Evolutionary conservation across 2,113 vertebrate species (phyloP).

Genomic region (Cottus gobio): DNA sequence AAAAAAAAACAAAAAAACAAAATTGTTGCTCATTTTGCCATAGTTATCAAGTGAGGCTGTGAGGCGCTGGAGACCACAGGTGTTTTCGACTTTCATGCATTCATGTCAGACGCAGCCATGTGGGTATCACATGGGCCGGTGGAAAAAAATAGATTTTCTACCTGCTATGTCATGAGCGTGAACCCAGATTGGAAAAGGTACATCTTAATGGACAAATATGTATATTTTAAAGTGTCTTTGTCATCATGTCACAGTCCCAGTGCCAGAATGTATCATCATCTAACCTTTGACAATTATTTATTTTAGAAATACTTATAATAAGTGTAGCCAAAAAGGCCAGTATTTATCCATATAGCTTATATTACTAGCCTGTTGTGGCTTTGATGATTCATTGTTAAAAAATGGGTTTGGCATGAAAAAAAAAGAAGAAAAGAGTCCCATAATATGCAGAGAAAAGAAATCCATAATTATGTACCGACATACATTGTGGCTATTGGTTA

Average conservation of each 20-base stretch:
- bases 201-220: constrained; percentile 33
- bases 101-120: constrained; percentile 25
- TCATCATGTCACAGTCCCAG: constrained; percentile 35
- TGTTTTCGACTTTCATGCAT: constrained; percentile 38
- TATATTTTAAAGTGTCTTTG: constrained; percentile 24
- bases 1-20: background rate
- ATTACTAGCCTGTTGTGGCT: constrained; percentile 7
- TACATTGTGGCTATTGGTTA: constrained; percentile 23
- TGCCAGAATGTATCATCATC: constrained; percentile 35
- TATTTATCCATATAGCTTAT: background rate
- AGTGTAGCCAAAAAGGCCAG: background rate
- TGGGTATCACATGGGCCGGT: constrained; percentile 25
- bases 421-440: background rate
- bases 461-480: background rate
- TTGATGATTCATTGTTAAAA: constrained; percentile 11
- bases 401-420: constrained; percentile 3
- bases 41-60: background rate
- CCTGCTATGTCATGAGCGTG: constrained; percentile 8
- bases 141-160: constrained; percentile 13
- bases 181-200: constrained; percentile 30
- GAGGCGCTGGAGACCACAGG: constrained; percentile 25
- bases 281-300: too few species aligned
- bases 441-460: background rate
- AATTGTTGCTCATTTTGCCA: background rate
- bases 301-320: too few species aligned